Evolutionary conservation across 2,113 vertebrate species (phyloP), one percentile per base, ranked within the genome.

Genomic region (Leptobrachium leishanense): DNA sequence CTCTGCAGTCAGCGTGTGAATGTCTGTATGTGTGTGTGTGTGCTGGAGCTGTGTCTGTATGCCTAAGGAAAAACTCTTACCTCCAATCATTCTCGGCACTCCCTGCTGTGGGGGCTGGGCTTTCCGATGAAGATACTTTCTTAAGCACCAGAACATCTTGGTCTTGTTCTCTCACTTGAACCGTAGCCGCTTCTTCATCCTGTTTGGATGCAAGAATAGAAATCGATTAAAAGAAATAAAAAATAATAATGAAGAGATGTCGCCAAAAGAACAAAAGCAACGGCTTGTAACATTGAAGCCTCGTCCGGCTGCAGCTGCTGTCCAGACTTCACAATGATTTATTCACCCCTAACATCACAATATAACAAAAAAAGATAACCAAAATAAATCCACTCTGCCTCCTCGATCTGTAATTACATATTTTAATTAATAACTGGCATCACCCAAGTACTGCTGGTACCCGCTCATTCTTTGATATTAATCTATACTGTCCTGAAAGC

Each of bases 111-210:
- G 95, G 95, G 84, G 96, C 93, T 83, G 93, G 90, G 88, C 90
- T 89, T 71, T 90, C 85, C 94, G 94, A 91, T 42, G 62, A 66
- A 89, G 86, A 93, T 91, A 93, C 92, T 86, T 91, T 96, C 93
- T 91, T 95, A 92, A 96, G 91, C 86, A 96, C 92, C 86, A 97
- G 91, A 84, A 95, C 93, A 53, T 89, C 90, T 86, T 83, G 92
- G 91, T 94, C 93, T 81, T 91, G 87, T 89, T 95, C 95, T 84
- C 88, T 92, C 82, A 94, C 85, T 90, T 91, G 90, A 83, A 94
- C 81, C 0, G 90, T 92, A 70, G 87, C 88, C 87, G 92, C 94
- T 88, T 94, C 95, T 87, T 94, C 95, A 91, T 92, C 91, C 87
- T 85, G 94, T 87, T 91, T 75, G 84, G 79, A 88, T 86, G 85